phyloP scores from a whole-genome alignment of 2,797 vertebrate species.

The Onychomys torridus region DNA sequence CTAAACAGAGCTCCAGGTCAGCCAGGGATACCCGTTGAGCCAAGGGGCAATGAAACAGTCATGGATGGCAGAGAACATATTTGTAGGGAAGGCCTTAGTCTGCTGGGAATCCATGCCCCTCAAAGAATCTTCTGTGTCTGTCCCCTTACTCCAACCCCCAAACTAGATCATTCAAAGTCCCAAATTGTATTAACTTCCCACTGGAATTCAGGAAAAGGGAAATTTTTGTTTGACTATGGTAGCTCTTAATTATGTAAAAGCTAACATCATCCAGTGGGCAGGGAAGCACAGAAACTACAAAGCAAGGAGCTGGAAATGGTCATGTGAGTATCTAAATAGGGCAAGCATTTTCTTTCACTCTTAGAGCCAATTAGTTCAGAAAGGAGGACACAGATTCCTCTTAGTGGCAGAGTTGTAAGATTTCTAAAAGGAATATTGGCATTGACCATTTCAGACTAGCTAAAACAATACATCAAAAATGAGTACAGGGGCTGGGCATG shows the following conservation, averaged over 20 bases:
- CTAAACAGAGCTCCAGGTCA: background rate
- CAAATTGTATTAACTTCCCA: background rate
- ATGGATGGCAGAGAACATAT: background rate
- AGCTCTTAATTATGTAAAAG: conserved; percentile 11
- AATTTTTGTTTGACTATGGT: background rate
- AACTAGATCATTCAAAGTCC: background rate
- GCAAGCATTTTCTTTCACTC: conserved; percentile 68
- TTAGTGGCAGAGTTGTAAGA: conserved; percentile 29
- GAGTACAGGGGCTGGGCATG: background rate
- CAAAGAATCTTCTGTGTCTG: background rate
- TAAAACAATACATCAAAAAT: conserved; percentile 12
- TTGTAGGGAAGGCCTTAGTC: background rate
- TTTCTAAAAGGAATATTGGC: conserved; percentile 35
- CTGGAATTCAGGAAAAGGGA: background rate
- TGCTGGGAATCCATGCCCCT: background rate
- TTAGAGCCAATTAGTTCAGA: conserved; percentile 69
- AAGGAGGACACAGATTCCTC: conserved; percentile 13
- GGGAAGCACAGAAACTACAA: background rate
- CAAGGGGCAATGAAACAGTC: background rate
- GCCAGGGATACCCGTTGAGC: background rate
- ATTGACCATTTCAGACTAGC: background rate
- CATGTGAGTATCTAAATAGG: conserved; percentile 60
- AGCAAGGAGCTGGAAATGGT: conserved; percentile 64
- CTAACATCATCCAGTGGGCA: conserved; percentile 33
- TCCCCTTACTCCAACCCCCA: background rate